These are phyloP conservation scores for Phrynosoma platyrhinos DNA, from an alignment of 2,113 vertebrate species.

Conservation along the genomic window DNA sequence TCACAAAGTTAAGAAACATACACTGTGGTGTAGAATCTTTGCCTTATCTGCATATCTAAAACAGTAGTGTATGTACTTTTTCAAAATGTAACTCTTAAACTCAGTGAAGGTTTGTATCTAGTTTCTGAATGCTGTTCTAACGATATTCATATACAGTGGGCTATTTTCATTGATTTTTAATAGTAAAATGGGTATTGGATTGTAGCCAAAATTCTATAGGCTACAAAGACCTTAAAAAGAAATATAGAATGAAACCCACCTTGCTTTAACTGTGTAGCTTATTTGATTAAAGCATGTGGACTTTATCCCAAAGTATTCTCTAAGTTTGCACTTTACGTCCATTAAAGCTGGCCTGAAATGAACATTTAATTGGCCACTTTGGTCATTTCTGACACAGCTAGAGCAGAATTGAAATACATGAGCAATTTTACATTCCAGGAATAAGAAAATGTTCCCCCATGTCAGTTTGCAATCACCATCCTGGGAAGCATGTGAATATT, in stretches of 20 bases:
- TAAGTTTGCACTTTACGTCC: neutral
- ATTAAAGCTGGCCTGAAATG: neutral
- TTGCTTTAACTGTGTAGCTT: neutral
- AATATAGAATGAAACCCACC: neutral
- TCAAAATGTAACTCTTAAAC: neutral
- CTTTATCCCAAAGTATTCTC: slow-evolving; percentile 6
- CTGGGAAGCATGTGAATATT: neutral
- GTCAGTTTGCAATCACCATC: neutral
- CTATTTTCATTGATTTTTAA: neutral
- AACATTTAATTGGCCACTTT: slow-evolving; percentile 4
- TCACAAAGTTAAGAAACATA: no score
- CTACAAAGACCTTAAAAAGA: neutral
- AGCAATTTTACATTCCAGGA: neutral
- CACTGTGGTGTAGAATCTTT: no score
- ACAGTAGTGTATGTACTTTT: neutral
- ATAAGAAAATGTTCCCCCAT: neutral
- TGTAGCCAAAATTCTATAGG: neutral
- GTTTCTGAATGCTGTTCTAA: neutral
- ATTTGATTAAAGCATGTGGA: slow-evolving; percentile 15
- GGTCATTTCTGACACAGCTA: neutral
- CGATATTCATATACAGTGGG: neutral
- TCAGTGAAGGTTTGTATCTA: neutral
- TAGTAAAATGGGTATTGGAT: neutral
- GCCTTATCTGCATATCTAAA: neutral
- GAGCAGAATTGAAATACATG: slow-evolving; percentile 8